Conservation (phyloP, 1,140 invertebrate species). For the Phymorhynchus buccinoides region DNA sequence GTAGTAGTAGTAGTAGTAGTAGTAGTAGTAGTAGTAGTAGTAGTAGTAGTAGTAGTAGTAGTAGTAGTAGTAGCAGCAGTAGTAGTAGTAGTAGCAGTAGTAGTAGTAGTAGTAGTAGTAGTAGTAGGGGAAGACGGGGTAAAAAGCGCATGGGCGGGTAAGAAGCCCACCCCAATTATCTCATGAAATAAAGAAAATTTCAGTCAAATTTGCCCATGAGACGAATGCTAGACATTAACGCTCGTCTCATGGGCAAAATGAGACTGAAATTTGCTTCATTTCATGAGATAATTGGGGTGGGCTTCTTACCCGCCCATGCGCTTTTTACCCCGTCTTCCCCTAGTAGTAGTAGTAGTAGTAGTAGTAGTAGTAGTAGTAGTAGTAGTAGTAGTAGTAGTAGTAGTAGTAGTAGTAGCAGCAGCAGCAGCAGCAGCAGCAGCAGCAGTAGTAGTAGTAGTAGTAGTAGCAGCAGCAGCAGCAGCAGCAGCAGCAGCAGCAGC, state of each 20-base stretch:
- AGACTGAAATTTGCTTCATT: too few species aligned
- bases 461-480: background rate
- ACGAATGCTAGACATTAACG: too few species aligned
- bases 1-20: slow-evolving; percentile 23
- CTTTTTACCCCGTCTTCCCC: too few species aligned
- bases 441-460: slow-evolving; percentile 15
- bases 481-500: slow-evolving; percentile 5
- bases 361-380: slow-evolving; percentile 26
- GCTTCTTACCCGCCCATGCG: too few species aligned
- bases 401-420: slow-evolving; percentile 20
- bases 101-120: slow-evolving; percentile 23
- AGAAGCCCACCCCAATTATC: too few species aligned
- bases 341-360: background rate
- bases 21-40: slow-evolving; percentile 10
- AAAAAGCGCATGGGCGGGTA: too few species aligned
- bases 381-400: slow-evolving; percentile 23
- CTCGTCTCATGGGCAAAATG: too few species aligned
- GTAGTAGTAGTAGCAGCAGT: slow-evolving; percentile 21
- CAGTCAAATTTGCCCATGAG: too few species aligned
- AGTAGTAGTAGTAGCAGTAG: slow-evolving; percentile 22
- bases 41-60: slow-evolving; percentile 24
- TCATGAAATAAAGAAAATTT: too few species aligned
- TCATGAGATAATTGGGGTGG: too few species aligned
- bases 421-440: background rate
- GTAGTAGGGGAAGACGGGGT: too few species aligned